A percentile compares a stretch with the other conserved stretches of the same genome.
These are phyloP conservation scores for Ctena decussata DNA, from an alignment of 2,888 invertebrate species.

Conservation along the genomic window DNA sequence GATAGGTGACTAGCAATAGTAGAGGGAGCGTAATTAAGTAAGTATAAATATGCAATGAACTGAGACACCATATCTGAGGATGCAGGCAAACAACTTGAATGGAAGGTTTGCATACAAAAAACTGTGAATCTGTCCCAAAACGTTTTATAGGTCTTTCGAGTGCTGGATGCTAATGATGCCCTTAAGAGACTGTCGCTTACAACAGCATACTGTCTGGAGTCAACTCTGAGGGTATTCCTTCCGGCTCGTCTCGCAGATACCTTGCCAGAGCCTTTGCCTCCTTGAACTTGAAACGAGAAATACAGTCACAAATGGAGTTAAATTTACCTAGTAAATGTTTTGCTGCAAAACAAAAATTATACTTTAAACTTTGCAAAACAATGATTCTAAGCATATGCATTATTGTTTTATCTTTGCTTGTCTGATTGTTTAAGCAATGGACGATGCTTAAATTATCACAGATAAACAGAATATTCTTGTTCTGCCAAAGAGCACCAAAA, in stretches of 20 bases:
- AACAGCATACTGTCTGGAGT: conserved; percentile 4
- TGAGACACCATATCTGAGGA: background rate
- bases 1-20: conserved; percentile 12
- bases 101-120: background rate
- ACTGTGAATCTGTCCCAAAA: background rate
- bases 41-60: background rate
- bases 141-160: background rate
- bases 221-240: conserved; percentile 17
- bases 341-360: conserved; percentile 30
- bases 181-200: background rate
- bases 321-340: conserved; percentile 19
- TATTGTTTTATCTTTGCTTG: conserved; percentile 34
- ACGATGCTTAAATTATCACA: conserved; percentile 38
- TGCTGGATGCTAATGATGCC: conserved; percentile 2
- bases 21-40: background rate
- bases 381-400: conserved; percentile 42
- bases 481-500: conserved; percentile 20
- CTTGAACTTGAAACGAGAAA: conserved; percentile 38
- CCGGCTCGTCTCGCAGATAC: conserved; percentile 22
- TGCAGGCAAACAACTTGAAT: background rate
- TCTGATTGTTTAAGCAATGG: conserved; percentile 39
- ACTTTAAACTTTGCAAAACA: conserved; percentile 20
- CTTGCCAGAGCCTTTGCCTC: conserved; percentile 24
- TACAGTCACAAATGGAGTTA: conserved; percentile 33
- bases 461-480: conserved; percentile 37